Conservation (phyloP, 2,113 vertebrate species). For the Rhinoderma darwinii region DNA sequence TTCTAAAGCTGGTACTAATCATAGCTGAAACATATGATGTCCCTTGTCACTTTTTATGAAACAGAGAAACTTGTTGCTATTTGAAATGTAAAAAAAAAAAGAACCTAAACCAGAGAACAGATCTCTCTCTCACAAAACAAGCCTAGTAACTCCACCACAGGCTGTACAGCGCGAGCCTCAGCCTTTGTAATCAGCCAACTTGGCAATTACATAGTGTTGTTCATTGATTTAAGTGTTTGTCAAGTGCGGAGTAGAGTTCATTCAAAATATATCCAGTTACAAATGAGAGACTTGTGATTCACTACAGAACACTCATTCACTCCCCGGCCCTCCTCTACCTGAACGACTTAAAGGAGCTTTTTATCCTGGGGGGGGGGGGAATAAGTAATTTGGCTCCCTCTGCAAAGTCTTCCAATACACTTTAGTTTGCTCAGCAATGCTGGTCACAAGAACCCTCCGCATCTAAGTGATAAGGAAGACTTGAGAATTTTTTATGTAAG, state of each 20-base stretch:
- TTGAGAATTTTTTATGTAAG: not conserved
- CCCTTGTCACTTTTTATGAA: not conserved
- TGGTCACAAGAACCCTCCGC: not conserved
- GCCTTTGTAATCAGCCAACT: conserved; percentile 46
- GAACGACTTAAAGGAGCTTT: conserved; percentile 14
- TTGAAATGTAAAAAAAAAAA: not conserved
- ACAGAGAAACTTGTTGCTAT: not conserved
- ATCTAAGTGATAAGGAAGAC: not conserved
- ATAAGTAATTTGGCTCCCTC: not conserved
- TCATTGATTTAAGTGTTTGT: conserved; percentile 48
- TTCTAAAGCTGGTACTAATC: not conserved
- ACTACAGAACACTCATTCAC: conserved; percentile 22
- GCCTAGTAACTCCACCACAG: conserved; percentile 12
- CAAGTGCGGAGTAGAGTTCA: conserved; percentile 49
- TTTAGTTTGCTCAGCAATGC: not conserved
- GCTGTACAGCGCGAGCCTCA: not conserved
- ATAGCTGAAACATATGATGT: not conserved
- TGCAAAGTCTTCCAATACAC: not conserved
- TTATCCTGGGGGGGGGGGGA: not conserved
- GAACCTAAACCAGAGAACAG: conserved; percentile 8
- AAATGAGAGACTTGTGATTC: conserved; percentile 40
- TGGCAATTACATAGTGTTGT: conserved; percentile 40
- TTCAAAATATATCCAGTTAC: conserved; percentile 44
- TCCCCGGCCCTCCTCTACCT: conserved; percentile 4
- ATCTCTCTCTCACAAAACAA: conserved; percentile 23